Evolutionary conservation across 1,140 invertebrate genomes (phyloP).

Genomic region (Cardiocondyla obscurior): DNA sequence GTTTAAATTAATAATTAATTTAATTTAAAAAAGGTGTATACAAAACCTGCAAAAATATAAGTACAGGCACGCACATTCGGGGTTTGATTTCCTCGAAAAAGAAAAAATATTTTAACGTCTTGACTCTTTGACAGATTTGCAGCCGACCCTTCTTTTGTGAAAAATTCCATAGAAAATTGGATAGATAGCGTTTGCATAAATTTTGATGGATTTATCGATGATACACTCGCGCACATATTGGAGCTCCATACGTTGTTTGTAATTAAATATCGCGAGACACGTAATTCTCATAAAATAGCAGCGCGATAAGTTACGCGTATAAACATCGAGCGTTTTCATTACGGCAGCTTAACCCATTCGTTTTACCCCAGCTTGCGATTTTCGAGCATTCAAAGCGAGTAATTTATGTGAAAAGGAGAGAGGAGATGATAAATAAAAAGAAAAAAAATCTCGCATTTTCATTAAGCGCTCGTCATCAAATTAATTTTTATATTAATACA

Average conservation of each 20-base stretch:
- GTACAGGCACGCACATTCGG: background rate
- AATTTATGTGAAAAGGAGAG: constrained; percentile 14
- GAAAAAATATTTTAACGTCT: background rate
- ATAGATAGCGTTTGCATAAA: background rate
- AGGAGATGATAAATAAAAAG: no score
- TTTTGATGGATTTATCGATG: constrained; percentile 17
- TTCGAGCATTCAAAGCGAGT: background rate
- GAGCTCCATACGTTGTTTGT: background rate
- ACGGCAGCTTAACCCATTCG: constrained; percentile 10
- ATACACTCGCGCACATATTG: background rate
- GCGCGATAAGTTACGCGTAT: constrained; percentile 35
- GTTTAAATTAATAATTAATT: background rate
- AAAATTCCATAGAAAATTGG: background rate
- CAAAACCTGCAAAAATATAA: background rate
- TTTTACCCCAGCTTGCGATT: background rate
- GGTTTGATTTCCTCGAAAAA: background rate
- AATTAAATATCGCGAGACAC: constrained; percentile 24
- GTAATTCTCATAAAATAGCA: constrained; percentile 35
- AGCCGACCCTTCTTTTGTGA: background rate
- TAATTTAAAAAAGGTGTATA: background rate
- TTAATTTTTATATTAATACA: constrained; percentile 14
- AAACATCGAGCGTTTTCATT: constrained; percentile 45
- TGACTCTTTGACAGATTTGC: background rate
- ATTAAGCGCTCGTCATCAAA: background rate
- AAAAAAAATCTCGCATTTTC: background rate